phyloP scores from a whole-genome alignment of 1,140 invertebrate species.

The Eciton burchellii region DNA sequence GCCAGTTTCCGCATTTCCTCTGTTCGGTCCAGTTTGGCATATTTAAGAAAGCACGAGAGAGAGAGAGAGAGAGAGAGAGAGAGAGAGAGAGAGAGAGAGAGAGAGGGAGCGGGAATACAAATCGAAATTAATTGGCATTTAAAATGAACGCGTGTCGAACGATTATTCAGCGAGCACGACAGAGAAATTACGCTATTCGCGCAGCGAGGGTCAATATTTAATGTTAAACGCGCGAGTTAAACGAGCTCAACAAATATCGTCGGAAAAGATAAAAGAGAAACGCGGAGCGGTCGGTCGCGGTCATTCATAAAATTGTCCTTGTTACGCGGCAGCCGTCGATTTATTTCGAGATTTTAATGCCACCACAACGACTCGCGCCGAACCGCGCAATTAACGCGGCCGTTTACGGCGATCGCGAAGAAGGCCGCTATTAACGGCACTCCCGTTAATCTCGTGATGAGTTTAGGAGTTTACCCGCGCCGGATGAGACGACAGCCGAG shows the following conservation, averaged over 20 bases:
- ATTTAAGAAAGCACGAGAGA: background rate
- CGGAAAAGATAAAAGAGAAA: background rate
- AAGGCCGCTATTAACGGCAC: slow-evolving; percentile 20
- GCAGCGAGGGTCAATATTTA: slow-evolving; percentile 13
- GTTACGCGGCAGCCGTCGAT: background rate
- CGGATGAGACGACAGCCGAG: slow-evolving; percentile 1
- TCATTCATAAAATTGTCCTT: background rate
- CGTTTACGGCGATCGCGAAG: background rate
- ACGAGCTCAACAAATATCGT: slow-evolving; percentile 23
- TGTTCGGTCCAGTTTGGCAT: background rate
- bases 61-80: slow-evolving; percentile 4
- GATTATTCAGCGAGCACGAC: slow-evolving; percentile 30
- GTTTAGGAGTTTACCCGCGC: slow-evolving; percentile 30
- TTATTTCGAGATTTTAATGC: background rate
- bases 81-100: background rate
- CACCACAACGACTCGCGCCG: background rate
- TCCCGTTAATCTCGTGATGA: slow-evolving; percentile 26
- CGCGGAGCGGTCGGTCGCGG: background rate
- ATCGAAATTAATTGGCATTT: slow-evolving; percentile 34
- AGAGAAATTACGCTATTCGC: slow-evolving; percentile 31
- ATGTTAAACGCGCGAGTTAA: slow-evolving; percentile 4
- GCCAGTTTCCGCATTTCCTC: slow-evolving; percentile 16
- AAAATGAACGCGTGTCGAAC: slow-evolving; percentile 24
- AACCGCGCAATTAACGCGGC: slow-evolving; percentile 4
- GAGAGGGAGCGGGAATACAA: background rate